Evolutionary conservation across 2,113 vertebrate species (phyloP).

Genomic region (Columbina picui): DNA sequence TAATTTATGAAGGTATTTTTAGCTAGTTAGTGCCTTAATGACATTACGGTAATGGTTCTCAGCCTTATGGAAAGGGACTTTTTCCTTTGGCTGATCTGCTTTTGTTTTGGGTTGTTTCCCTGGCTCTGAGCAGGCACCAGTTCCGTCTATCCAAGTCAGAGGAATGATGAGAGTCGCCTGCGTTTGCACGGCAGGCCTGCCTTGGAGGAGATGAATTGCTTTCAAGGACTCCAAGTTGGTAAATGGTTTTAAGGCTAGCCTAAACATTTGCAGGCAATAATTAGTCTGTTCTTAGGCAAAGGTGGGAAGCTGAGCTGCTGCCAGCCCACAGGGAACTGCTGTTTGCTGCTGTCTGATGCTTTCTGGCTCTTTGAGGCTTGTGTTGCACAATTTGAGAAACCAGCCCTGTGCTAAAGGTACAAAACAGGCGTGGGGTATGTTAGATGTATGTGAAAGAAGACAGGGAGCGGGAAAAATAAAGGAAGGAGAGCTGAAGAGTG

Average conservation of each 20-base stretch:
- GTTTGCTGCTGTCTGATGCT: not conserved
- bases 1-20: not conserved
- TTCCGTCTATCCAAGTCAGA: not conserved
- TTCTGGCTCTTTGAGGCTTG: not conserved
- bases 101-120: not conserved
- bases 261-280: not conserved
- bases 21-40: not conserved
- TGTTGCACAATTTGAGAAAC: not conserved
- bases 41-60: not conserved
- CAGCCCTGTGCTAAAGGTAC: not conserved
- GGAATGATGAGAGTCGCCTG: accelerated
- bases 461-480: not conserved
- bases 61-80: not conserved
- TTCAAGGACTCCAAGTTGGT: not conserved
- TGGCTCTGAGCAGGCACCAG: not conserved
- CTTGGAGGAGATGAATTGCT: not conserved
- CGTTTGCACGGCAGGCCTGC: not conserved
- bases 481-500: not conserved
- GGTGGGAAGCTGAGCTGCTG: not conserved
- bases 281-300: not conserved
- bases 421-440: not conserved
- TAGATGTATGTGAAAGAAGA: not conserved
- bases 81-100: not conserved
- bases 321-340: not conserved
- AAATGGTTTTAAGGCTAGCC: not conserved